A percentile compares a stretch with the other conserved stretches of the same genome.
Evolutionary conservation across 2,113 vertebrate genomes (phyloP).

Genomic region (Pseudorasbora parva): DNA sequence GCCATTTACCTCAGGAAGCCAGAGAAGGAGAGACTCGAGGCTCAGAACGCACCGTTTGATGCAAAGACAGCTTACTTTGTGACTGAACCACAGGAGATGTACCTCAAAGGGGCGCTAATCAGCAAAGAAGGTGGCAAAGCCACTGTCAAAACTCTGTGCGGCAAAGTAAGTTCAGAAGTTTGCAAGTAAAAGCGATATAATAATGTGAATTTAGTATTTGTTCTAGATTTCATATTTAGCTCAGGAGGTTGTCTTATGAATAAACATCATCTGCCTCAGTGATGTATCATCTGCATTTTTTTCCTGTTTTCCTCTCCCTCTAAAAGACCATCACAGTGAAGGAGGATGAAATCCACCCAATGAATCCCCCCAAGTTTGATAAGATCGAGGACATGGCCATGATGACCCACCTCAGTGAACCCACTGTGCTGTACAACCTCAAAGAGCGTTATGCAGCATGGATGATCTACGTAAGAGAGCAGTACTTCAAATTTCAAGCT

Average conservation of each 20-base stretch:
- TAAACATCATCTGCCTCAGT: too few relatives aligned
- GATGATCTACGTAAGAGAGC: slow-evolving; percentile 89
- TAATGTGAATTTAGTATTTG: background rate
- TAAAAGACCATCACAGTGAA: slow-evolving; percentile 72
- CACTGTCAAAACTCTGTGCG: slow-evolving; percentile 73
- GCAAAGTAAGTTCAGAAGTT: background rate
- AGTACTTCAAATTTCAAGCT: background rate
- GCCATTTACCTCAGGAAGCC: slow-evolving; percentile 72
- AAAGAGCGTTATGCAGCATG: slow-evolving; percentile 89
- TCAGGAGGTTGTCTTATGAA: too few relatives aligned
- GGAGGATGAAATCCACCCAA: slow-evolving; percentile 74
- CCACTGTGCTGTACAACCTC: slow-evolving; percentile 82
- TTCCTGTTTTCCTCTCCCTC: background rate
- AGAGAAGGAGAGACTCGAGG: slow-evolving; percentile 80
- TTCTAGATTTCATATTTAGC: background rate
- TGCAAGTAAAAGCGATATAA: background rate
- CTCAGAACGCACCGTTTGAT: slow-evolving; percentile 66
- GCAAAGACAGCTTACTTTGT: slow-evolving; percentile 75
- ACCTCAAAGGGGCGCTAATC: slow-evolving; percentile 78
- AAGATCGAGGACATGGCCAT: slow-evolving; percentile 82
- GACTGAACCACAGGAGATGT: slow-evolving; percentile 74
- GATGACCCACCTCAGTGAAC: slow-evolving; percentile 81
- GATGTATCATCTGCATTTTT: background rate
- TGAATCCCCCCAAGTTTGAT: slow-evolving; percentile 81
- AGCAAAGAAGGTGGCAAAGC: slow-evolving; percentile 83